Evolutionary conservation across 2,113 vertebrate species (phyloP).

Genomic region (Pipra filicauda): DNA sequence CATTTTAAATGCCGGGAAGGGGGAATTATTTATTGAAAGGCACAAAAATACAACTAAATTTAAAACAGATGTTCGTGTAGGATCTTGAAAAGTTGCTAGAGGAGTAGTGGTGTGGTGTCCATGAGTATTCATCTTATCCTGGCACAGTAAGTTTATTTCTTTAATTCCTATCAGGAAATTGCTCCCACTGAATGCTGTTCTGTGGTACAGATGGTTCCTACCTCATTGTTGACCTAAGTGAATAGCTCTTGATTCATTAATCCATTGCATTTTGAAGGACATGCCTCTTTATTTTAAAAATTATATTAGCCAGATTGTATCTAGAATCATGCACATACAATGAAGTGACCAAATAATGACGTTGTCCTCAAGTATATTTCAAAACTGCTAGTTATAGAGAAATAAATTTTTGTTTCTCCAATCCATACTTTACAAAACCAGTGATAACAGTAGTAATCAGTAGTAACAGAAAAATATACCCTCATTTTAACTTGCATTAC

Average conservation of each 20-base stretch:
- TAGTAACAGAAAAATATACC: not conserved
- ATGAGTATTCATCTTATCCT: not conserved
- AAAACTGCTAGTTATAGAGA: not conserved
- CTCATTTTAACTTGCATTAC: not conserved
- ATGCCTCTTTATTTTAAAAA: not conserved
- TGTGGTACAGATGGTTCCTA: not conserved
- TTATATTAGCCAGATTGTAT: not conserved
- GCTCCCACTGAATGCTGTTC: not conserved
- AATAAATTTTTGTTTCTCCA: not conserved
- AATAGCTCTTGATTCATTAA: not conserved
- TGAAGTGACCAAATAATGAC: not conserved
- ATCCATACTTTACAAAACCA: not conserved
- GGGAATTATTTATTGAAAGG: not conserved
- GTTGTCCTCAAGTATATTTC: not conserved
- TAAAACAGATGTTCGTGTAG: not conserved
- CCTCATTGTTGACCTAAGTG: fast-evolving
- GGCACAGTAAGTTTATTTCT: not conserved
- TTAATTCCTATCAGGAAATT: not conserved
- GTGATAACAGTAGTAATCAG: not conserved
- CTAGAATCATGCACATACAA: not conserved
- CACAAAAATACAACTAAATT: not conserved
- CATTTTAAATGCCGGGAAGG: not conserved
- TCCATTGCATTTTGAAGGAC: not conserved
- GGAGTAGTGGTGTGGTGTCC: not conserved
- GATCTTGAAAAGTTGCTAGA: not conserved